Evolutionary conservation across 2,888 invertebrate species (phyloP).

Genomic region (Pterostichus niger): DNA sequence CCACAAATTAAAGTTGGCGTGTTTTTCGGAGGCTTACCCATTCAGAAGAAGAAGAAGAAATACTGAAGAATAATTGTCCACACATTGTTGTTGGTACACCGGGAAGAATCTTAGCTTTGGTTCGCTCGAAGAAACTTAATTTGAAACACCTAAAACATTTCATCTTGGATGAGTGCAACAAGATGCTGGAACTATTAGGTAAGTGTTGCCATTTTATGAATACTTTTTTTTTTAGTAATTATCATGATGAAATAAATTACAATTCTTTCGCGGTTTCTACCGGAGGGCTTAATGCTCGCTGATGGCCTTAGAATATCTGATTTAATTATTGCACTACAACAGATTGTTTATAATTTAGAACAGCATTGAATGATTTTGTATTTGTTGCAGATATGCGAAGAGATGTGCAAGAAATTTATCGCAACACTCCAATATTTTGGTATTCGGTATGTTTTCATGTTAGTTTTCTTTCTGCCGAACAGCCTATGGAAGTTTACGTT

Average conservation of each 20-base stretch:
- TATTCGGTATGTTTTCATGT: conserved; percentile 54
- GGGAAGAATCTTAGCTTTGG: conserved; percentile 96
- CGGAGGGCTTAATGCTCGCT: conserved; percentile 67
- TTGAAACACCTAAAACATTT: conserved; percentile 98
- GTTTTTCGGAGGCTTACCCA: conserved; percentile 98
- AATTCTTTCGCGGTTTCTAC: conserved; percentile 70
- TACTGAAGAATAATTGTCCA: conserved; percentile 96
- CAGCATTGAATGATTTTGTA: conserved; percentile 32
- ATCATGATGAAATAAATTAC: conserved; percentile 52
- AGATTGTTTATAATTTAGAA: neutral
- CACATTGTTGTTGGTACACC: conserved; percentile 99
- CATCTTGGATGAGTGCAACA: conserved; percentile 99
- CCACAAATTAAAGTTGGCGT: conserved; percentile 96
- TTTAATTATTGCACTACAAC: conserved; percentile 23
- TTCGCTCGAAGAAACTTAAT: conserved; percentile 94
- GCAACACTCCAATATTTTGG: conserved; percentile 88
- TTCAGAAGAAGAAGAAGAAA: conserved; percentile 98
- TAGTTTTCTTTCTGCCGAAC: conserved; percentile 74
- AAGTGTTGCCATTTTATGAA: conserved; percentile 71
- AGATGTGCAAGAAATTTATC: conserved; percentile 99
- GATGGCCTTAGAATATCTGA: conserved; percentile 43
- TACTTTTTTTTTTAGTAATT: conserved; percentile 54
- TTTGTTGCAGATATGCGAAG: conserved; percentile 93
- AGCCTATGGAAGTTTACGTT: conserved; percentile 99
- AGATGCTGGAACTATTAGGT: conserved; percentile 98